These are phyloP conservation scores for Eira barbara DNA, from an alignment of 2,113 vertebrate species.

Conservation along the genomic window DNA sequence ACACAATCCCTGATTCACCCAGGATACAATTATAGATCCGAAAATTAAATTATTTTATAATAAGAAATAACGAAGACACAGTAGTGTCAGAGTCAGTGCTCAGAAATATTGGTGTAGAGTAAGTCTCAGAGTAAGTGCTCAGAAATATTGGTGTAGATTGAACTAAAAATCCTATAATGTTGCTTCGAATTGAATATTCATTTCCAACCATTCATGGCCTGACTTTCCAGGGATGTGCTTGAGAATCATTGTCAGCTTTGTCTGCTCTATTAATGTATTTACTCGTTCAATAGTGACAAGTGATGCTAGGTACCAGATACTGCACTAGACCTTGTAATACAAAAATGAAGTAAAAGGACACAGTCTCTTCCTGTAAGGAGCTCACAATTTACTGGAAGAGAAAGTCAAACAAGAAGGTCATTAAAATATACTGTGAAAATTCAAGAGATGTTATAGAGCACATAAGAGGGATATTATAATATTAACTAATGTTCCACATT, in stretches of 20 bases:
- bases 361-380: background rate
- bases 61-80: background rate
- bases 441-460: background rate
- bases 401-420: background rate
- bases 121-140: background rate
- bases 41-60: background rate
- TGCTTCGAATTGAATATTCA: background rate
- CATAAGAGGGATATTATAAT: background rate
- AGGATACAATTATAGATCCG: background rate
- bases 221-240: background rate
- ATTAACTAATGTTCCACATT: background rate
- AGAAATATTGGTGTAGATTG: background rate
- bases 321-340: background rate
- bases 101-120: background rate
- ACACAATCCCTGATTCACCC: background rate
- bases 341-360: background rate
- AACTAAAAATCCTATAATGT: background rate
- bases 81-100: background rate
- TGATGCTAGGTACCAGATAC: background rate
- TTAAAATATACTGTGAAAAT: background rate
- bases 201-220: background rate
- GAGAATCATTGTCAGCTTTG: background rate
- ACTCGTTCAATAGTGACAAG: background rate
- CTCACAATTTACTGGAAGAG: background rate
- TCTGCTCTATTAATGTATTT: background rate